phyloP scores from a whole-genome alignment of 2,888 invertebrate species.

The Morpho deidamia region DNA sequence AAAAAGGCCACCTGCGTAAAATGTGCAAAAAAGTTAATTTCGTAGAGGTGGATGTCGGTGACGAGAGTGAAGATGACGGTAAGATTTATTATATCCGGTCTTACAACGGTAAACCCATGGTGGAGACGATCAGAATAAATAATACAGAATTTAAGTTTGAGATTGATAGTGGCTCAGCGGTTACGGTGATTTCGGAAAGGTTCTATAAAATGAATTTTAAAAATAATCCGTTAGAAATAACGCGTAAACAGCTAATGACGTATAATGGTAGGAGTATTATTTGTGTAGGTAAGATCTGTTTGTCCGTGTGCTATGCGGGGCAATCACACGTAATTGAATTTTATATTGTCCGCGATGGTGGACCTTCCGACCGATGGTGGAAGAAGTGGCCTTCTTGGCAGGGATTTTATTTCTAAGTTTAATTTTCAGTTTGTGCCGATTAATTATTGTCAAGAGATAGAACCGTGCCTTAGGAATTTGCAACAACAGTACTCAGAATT shows the following conservation, averaged over 20 bases:
- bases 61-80: background rate
- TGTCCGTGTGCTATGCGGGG: too few species aligned
- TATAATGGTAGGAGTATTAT: too few species aligned
- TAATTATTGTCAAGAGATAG: conserved; percentile 3
- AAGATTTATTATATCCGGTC: conserved; percentile 13
- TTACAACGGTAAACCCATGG: conserved; percentile 19
- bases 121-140: conserved; percentile 16
- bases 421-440: conserved; percentile 17
- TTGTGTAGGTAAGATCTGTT: too few species aligned
- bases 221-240: too few species aligned
- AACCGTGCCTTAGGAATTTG: background rate
- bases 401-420: conserved; percentile 25
- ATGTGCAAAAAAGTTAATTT: background rate
- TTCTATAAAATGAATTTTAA: conserved; percentile 20
- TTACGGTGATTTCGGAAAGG: conserved; percentile 20
- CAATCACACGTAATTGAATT: background rate
- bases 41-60: background rate
- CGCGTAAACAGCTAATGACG: too few species aligned
- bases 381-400: conserved; percentile 22
- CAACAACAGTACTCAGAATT: background rate
- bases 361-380: too few species aligned
- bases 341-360: conserved; percentile 6
- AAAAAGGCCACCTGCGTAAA: background rate
- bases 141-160: conserved; percentile 12
- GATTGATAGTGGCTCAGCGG: conserved; percentile 25